Evolutionary conservation across 2,888 invertebrate genomes (phyloP).

Genomic region (Lithophane ornitopus): DNA sequence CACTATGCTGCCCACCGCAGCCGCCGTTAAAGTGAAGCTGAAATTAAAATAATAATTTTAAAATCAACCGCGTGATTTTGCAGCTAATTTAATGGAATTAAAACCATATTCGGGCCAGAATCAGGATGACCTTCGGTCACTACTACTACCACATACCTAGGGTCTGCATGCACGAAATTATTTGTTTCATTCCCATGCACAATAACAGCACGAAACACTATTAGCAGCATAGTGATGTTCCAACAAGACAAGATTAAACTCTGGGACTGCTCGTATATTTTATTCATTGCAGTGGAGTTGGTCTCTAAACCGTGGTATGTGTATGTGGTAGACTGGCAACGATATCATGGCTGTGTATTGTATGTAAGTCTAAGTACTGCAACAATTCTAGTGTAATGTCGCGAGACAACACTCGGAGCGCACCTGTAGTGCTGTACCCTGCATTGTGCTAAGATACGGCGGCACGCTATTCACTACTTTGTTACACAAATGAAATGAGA

Average conservation of each 20-base stretch:
- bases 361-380: constrained; percentile 57
- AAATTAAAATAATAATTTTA: constrained; percentile 52
- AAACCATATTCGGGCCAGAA: constrained; percentile 25
- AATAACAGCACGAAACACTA: constrained; percentile 48
- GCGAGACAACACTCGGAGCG: constrained; percentile 70
- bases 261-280: constrained; percentile 68
- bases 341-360: constrained; percentile 66
- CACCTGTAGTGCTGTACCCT: constrained; percentile 64
- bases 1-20: constrained; percentile 36
- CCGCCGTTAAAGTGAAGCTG: constrained; percentile 39
- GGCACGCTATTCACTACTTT: constrained; percentile 64
- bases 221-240: constrained; percentile 55
- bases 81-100: constrained; percentile 39
- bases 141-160: not conserved
- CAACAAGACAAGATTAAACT: constrained; percentile 69
- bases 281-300: constrained; percentile 64
- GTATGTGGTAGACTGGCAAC: constrained; percentile 59
- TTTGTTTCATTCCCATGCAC: constrained; percentile 35
- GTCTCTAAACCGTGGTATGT: constrained; percentile 60
- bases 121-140: constrained; percentile 11
- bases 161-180: constrained; percentile 34
- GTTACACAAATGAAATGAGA: constrained; percentile 61
- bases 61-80: constrained; percentile 34
- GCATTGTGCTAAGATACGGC: constrained; percentile 55
- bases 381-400: constrained; percentile 74